Evolutionary conservation across 2,797 vertebrate genomes (phyloP).

Genomic region (Somateria mollissima): DNA sequence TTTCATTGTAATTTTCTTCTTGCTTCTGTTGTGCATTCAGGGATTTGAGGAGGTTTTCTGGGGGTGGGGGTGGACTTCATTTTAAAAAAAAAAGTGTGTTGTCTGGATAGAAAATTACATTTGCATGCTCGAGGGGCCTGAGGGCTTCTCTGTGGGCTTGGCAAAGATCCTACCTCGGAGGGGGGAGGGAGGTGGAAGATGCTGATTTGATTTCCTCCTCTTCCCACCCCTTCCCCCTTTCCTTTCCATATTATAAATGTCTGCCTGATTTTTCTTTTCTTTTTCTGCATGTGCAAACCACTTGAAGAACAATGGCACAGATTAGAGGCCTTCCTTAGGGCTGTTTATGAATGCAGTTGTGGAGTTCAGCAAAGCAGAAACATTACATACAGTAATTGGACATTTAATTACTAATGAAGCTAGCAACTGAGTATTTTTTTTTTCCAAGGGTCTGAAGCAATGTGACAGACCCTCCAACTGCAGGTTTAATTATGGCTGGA

Average conservation of each 20-base stretch:
- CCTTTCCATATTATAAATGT: slow-evolving; percentile 76
- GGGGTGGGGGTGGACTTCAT: slow-evolving; percentile 69
- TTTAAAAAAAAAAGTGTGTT: slow-evolving; percentile 69
- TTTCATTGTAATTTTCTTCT: slow-evolving; percentile 77
- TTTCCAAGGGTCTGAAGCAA: slow-evolving; percentile 73
- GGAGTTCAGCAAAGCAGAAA: slow-evolving; percentile 79
- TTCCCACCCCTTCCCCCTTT: slow-evolving; percentile 69
- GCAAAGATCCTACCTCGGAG: slow-evolving; percentile 70
- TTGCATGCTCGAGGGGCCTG: slow-evolving; percentile 82
- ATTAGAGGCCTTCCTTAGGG: slow-evolving; percentile 81
- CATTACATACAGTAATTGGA: slow-evolving; percentile 78
- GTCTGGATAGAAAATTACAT: slow-evolving; percentile 83
- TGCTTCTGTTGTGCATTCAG: slow-evolving; percentile 77
- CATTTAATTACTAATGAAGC: slow-evolving; percentile 80
- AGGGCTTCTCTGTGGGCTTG: slow-evolving; percentile 80
- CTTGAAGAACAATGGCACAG: slow-evolving; percentile 84
- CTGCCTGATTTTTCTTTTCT: slow-evolving; percentile 77
- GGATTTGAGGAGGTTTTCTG: slow-evolving; percentile 75
- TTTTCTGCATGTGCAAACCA: slow-evolving; percentile 80
- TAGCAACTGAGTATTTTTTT: slow-evolving; percentile 65
- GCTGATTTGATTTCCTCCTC: slow-evolving; percentile 75
- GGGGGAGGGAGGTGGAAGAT: slow-evolving; percentile 57
- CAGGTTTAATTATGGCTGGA: slow-evolving; percentile 68
- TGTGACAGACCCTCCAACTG: slow-evolving; percentile 73
- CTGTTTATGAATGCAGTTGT: slow-evolving; percentile 78